These are phyloP conservation scores for Chaetodon trifascialis DNA, from an alignment of 2,113 vertebrate species.

Conservation along the genomic window DNA sequence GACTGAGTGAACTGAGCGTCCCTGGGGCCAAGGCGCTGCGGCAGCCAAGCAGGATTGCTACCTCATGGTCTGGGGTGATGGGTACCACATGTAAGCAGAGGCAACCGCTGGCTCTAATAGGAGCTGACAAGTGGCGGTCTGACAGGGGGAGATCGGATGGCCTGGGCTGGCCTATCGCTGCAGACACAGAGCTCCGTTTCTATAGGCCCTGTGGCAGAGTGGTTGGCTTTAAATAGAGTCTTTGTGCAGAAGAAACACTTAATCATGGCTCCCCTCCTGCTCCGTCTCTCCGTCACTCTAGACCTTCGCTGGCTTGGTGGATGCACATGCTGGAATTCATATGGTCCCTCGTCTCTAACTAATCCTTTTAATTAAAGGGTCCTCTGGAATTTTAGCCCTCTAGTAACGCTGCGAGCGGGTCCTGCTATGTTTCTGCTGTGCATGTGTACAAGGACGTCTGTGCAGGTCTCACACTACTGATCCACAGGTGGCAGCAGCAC, in stretches of 20 bases:
- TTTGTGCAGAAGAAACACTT: slow-evolving; percentile 62
- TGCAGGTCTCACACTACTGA: not conserved
- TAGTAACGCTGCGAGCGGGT: not conserved
- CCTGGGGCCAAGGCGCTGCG: slow-evolving; percentile 35
- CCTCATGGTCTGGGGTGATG: slow-evolving; percentile 63
- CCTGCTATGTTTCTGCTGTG: not conserved
- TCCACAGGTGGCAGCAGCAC: not conserved
- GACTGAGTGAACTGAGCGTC: slow-evolving; percentile 52
- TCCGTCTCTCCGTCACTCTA: not conserved
- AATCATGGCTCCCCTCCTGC: not conserved
- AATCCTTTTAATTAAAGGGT: slow-evolving; percentile 33
- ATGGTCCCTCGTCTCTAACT: not conserved
- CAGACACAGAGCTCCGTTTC: slow-evolving; percentile 51
- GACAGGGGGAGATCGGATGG: slow-evolving; percentile 64
- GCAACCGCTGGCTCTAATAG: slow-evolving; percentile 60
- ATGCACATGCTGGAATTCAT: slow-evolving; percentile 9
- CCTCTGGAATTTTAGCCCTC: not conserved
- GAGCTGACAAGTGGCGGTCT: slow-evolving; percentile 70
- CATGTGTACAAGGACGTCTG: too few relatives aligned
- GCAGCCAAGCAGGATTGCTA: slow-evolving; percentile 51
- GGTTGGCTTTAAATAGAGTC: slow-evolving; percentile 65
- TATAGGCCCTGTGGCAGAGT: slow-evolving; percentile 7
- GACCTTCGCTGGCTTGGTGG: not conserved
- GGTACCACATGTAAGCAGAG: slow-evolving; percentile 72
- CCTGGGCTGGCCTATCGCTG: slow-evolving; percentile 27